Percentiles rank a stretch among this genome's conserved stretches.
These are phyloP conservation scores for Drosophila paramelanica DNA, from an alignment of 2,888 invertebrate species.

Conservation along the genomic window DNA sequence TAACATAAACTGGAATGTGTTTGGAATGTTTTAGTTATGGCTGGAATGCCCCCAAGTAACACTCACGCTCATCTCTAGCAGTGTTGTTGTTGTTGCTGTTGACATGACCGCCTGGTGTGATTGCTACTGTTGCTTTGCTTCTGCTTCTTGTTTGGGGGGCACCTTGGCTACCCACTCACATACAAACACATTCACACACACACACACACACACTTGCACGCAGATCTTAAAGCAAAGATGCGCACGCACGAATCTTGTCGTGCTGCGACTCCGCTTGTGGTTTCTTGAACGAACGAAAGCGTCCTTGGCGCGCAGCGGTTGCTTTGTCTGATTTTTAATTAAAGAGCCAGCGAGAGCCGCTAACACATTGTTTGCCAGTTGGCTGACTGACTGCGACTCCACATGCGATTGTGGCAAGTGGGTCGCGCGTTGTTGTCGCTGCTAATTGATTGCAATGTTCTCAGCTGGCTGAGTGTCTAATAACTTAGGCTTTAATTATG, in stretches of 20 bases:
- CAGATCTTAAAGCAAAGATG: constrained; percentile 23
- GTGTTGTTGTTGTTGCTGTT: constrained; percentile 5
- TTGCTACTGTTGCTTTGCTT: constrained; percentile 28
- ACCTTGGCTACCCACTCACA: constrained; percentile 62
- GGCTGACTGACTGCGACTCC: constrained; percentile 21
- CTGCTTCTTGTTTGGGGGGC: constrained; percentile 23
- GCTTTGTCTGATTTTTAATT: constrained; percentile 76
- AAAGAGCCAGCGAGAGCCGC: constrained; percentile 54
- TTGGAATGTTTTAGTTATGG: constrained; percentile 3
- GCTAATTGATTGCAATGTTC: constrained; percentile 77
- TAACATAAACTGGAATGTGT: neutral
- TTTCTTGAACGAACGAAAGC: constrained; percentile 69
- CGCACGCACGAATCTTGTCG: constrained; percentile 53
- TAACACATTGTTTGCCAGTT: constrained; percentile 40
- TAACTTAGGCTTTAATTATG: constrained; percentile 75
- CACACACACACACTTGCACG: neutral
- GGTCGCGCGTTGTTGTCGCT: constrained; percentile 41
- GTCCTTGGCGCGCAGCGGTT: constrained; percentile 59
- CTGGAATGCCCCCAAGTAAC: constrained; percentile 1
- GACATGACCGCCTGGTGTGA: constrained; percentile 31
- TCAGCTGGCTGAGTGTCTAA: constrained; percentile 67
- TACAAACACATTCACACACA: constrained; percentile 6
- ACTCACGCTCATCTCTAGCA: constrained; percentile 35
- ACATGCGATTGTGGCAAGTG: constrained; percentile 43
- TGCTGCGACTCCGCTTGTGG: constrained; percentile 30